Evolutionary conservation across 2,113 vertebrate genomes (phyloP).

Genomic region (Phasianus colchicus): DNA sequence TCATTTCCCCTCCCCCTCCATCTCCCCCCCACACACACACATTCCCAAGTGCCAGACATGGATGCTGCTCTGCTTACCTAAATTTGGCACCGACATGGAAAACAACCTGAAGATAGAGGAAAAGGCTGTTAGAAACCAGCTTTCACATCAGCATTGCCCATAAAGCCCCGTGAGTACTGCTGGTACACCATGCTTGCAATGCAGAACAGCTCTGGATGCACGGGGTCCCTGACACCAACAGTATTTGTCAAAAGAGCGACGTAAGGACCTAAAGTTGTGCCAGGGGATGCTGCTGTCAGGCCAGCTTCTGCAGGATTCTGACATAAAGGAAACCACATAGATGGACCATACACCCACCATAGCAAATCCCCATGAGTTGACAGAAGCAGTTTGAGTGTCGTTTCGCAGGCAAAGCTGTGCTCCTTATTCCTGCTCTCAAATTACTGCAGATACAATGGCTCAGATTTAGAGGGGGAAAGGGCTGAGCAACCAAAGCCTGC

Average conservation of each 20-base stretch:
- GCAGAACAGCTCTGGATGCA: neutral
- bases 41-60: neutral
- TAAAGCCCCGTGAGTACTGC: neutral
- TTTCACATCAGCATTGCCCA: neutral
- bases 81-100: conserved; percentile 71
- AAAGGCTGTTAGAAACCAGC: conserved; percentile 35
- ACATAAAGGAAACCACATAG: neutral
- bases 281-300: neutral
- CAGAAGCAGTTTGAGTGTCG: neutral
- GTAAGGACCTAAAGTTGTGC: too few relatives aligned
- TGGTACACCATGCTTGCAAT: neutral
- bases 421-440: neutral
- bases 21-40: neutral
- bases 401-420: neutral
- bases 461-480: neutral
- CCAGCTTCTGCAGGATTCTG: neutral
- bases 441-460: neutral
- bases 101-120: conserved; percentile 58
- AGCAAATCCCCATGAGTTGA: neutral
- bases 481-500: neutral
- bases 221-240: rapidly evolving
- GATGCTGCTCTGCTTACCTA: conserved; percentile 76
- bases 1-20: too few relatives aligned
- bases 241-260: neutral
- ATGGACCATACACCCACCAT: neutral